Evolutionary conservation across 2,113 vertebrate species (phyloP), one percentile per base, ranked within the genome.

Genomic region (Ictidomys tridecemlineatus): DNA sequence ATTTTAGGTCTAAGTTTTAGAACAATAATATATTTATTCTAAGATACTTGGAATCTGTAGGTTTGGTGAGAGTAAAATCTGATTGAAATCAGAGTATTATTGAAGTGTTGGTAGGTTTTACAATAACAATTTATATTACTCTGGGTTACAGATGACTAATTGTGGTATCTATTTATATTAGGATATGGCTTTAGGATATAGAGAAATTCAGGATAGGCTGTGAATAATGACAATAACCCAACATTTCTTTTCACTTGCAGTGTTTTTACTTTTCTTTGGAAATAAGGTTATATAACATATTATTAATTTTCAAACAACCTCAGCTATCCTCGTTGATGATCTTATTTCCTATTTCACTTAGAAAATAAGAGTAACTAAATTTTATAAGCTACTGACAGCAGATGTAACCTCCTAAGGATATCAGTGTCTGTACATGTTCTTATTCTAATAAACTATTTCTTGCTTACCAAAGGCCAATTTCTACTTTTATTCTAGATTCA

Each of bases 241-340:
- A 63, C 58, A 56, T 82, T 91, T 11, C 34, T 94, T 92, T 18
- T 90, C 24, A 56, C 4, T 17, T 87, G 16, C 16, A 92, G 9
- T 24, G 20, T 70, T 95, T 96, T 78, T 58, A 8, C 18, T 95
- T 85, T 93, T 58, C n/a, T 85, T 96, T 80, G 16, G 20, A 92
- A 93, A 13, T 61, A 83, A 88, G 8, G 24, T 77, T 92, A 39
- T 3, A 69, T 9, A 58, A 51, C 84, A 39, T 53, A 32, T 39
- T 28, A 82, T 89, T 7, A 90, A 30, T 48, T 90, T 10, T 4
- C 65, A 79, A 93, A 73, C 5, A 45, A 74, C 11, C 16, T 67
- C 10, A 79, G 2, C 56, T 26, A 56, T 91, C 17, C 6, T 76
- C 67, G 80, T 42, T 92, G 63, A 92, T 84, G 53, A 80, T 80